Evolutionary conservation across 2,113 vertebrate species (phyloP).

Genomic region (Leptobrachium leishanense): DNA sequence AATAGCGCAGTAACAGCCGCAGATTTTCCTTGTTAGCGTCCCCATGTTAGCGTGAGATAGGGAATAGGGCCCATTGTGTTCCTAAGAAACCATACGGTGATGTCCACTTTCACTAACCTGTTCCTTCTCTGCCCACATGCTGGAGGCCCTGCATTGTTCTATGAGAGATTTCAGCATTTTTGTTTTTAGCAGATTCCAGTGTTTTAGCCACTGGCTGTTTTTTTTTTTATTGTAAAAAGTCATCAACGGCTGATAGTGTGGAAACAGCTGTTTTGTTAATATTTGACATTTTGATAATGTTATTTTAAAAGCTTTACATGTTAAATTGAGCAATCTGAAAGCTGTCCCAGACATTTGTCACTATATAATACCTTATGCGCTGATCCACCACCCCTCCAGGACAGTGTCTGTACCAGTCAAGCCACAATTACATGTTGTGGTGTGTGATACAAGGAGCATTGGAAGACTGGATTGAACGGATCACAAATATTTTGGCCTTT

Average conservation of each 20-base stretch:
- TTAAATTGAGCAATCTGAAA: constrained; percentile 33
- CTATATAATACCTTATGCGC: background rate
- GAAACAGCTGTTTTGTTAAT: constrained; percentile 42
- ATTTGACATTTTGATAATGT: constrained; percentile 36
- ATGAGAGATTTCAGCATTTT: background rate
- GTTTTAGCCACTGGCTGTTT: constrained; percentile 20
- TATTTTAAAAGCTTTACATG: constrained; percentile 43
- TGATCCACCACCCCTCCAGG: background rate
- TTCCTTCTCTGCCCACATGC: background rate
- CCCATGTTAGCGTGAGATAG: no score
- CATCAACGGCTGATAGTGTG: constrained; percentile 7
- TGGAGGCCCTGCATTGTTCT: background rate
- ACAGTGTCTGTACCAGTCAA: constrained; percentile 1
- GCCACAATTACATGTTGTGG: no score
- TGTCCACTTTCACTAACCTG: background rate
- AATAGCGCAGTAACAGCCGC: no score
- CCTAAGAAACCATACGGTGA: no score
- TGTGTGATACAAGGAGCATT: no score
- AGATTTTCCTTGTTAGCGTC: no score
- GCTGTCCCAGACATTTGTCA: constrained; percentile 10
- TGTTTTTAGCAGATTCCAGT: background rate
- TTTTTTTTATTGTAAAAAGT: background rate
- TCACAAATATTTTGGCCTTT: background rate
- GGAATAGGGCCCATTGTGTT: no score
- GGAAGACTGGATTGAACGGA: background rate